Percentiles rank a stretch among this genome's conserved stretches.
phyloP scores from a whole-genome alignment of 1,140 invertebrate genomes.

The Neodiprion pinetum region DNA sequence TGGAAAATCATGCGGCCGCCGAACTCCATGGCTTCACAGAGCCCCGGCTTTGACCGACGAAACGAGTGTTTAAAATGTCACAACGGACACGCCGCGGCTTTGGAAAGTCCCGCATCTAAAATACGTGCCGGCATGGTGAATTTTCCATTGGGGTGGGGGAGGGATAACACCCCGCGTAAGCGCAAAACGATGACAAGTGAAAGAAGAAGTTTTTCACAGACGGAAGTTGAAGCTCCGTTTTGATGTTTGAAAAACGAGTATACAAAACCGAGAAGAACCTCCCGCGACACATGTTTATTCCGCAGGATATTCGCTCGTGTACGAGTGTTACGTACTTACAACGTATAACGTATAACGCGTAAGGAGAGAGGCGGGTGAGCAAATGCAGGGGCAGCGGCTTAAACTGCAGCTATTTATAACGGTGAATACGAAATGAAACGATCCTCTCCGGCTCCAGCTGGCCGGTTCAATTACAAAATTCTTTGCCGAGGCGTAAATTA shows the following conservation, averaged over 20 bases:
- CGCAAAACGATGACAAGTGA: too few species aligned
- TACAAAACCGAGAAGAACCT: not conserved
- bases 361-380: too few species aligned
- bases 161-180: too few species aligned
- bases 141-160: not conserved
- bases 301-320: not conserved
- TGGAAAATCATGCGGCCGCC: not conserved
- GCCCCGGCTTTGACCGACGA: not conserved
- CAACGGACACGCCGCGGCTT: not conserved
- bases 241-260: not conserved
- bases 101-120: not conserved
- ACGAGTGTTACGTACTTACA: too few species aligned
- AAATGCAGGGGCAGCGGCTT: not conserved
- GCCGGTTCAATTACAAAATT: not conserved
- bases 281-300: not conserved
- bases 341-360: too few species aligned
- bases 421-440: too few species aligned
- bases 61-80: not conserved
- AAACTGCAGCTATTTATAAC: conserved; percentile 2
- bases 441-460: too few species aligned
- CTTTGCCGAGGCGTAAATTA: conserved; percentile 7
- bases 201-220: too few species aligned
- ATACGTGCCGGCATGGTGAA: not conserved
- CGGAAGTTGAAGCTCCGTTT: too few species aligned
- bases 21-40: not conserved